Percentiles rank a stretch among this genome's conserved stretches.
phyloP scores from a whole-genome alignment of 2,113 vertebrate genomes.

The Pluvianellus socialis region DNA sequence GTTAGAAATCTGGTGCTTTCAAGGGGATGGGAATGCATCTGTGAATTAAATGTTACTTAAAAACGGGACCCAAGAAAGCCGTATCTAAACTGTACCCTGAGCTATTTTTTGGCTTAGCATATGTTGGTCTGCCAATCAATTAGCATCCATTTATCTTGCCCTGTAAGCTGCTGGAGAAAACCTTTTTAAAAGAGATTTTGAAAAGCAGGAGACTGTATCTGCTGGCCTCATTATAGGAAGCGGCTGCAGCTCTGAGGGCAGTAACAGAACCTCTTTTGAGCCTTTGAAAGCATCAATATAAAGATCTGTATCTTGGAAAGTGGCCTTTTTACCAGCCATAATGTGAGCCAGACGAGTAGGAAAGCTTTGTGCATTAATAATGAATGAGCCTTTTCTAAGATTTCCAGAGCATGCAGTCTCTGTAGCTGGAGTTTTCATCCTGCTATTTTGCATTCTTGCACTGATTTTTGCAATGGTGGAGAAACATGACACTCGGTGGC shows the following conservation, averaged over 20 bases:
- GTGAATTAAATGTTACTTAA: not conserved
- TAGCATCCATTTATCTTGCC: not conserved
- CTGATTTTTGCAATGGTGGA: not conserved
- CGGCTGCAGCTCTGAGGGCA: conserved; percentile 3
- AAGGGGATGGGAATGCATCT: not conserved
- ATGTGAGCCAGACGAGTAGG: conserved; percentile 25
- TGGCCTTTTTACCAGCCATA: conserved; percentile 47
- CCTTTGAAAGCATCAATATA: conserved; percentile 58
- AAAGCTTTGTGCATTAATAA: conserved; percentile 59
- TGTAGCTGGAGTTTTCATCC: not conserved
- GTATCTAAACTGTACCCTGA: not conserved
- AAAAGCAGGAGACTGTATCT: not conserved
- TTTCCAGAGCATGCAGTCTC: not conserved
- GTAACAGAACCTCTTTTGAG: conserved; percentile 41
- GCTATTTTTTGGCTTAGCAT: not conserved
- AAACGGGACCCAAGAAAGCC: not conserved
- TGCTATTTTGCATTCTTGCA: conserved; percentile 2
- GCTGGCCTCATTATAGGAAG: conserved; percentile 12
- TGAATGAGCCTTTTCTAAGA: conserved; percentile 52
- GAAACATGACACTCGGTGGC: not conserved
- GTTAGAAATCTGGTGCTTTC: not conserved
- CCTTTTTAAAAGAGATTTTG: not conserved
- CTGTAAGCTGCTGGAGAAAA: not conserved
- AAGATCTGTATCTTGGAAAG: conserved; percentile 62
- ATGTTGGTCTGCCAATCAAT: not conserved